These are phyloP conservation scores for Agrotis exclamationis DNA, from an alignment of 2,888 invertebrate genomes.

Conservation along the genomic window DNA sequence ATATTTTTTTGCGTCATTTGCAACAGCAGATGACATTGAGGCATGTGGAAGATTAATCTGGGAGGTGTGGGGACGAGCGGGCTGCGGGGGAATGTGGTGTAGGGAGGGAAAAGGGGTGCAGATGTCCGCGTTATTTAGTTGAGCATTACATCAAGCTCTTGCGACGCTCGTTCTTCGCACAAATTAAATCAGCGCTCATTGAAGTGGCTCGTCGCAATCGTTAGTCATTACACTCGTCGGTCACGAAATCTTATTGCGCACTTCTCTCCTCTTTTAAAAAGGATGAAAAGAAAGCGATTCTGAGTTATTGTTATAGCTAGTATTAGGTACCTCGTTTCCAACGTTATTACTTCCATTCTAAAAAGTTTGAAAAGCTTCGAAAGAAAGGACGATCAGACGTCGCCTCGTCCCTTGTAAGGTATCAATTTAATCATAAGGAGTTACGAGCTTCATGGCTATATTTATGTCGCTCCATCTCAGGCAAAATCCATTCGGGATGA, in stretches of 20 bases:
- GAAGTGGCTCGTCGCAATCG: conserved; percentile 76
- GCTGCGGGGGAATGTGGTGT: conserved; percentile 32
- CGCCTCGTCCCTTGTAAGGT: conserved; percentile 59
- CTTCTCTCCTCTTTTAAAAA: conserved; percentile 57
- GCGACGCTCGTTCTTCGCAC: conserved; percentile 72
- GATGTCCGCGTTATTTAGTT: conserved; percentile 84
- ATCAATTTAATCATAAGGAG: conserved; percentile 73
- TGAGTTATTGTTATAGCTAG: conserved; percentile 55
- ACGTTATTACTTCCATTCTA: conserved; percentile 60
- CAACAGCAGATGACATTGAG: conserved; percentile 85
- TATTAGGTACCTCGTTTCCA: conserved; percentile 26
- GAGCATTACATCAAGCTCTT: conserved; percentile 82
- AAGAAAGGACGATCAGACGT: conserved; percentile 68
- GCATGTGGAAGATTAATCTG: conserved; percentile 86
- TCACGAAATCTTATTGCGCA: conserved; percentile 66
- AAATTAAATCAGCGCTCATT: conserved; percentile 84
- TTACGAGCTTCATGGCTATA: conserved; percentile 65
- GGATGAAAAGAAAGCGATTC: conserved; percentile 41
- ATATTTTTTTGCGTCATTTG: conserved; percentile 83
- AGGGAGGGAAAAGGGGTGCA: conserved; percentile 56
- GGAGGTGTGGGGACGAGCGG: conserved; percentile 66
- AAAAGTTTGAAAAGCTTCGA: conserved; percentile 60
- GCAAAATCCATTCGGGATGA: conserved; percentile 67
- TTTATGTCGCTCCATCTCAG: conserved; percentile 69
- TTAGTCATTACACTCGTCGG: conserved; percentile 70